Evolutionary conservation across 2,888 invertebrate genomes (phyloP).

Genomic region (Auanema sp.): DNA sequence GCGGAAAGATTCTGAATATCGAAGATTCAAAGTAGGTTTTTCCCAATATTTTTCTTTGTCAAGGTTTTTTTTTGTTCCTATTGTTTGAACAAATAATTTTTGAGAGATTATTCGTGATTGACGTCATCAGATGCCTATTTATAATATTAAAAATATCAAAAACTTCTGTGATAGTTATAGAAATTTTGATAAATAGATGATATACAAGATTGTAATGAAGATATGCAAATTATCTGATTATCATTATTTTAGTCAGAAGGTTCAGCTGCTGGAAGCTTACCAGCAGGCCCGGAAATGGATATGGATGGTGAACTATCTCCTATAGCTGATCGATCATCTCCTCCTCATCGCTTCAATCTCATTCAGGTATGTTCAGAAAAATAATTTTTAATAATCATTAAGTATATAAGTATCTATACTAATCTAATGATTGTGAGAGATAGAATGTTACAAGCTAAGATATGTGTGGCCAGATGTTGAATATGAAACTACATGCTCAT

Average conservation of each 20-base stretch:
- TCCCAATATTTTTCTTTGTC: background rate
- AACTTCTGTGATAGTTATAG: background rate
- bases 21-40: constrained; percentile 54
- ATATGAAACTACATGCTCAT: too few relatives aligned
- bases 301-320: constrained; percentile 55
- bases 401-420: too few relatives aligned
- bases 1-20: constrained; percentile 59
- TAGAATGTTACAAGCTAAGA: too few relatives aligned
- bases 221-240: background rate
- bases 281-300: constrained; percentile 30
- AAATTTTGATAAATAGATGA: background rate
- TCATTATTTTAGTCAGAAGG: constrained; percentile 43
- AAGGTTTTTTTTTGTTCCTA: background rate
- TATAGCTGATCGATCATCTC: constrained; percentile 47
- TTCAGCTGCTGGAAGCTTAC: constrained; percentile 37
- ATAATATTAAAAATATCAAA: background rate
- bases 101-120: too few relatives aligned
- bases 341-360: constrained; percentile 47
- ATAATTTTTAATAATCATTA: too few relatives aligned
- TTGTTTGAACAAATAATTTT: background rate
- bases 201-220: too few relatives aligned
- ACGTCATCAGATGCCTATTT: background rate
- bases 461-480: too few relatives aligned
- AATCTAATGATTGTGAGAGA: too few relatives aligned
- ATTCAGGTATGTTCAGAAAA: constrained; percentile 47